Evolutionary conservation across 2,113 vertebrate genomes (phyloP).

Genomic region (Pygoscelis antarcticus): DNA sequence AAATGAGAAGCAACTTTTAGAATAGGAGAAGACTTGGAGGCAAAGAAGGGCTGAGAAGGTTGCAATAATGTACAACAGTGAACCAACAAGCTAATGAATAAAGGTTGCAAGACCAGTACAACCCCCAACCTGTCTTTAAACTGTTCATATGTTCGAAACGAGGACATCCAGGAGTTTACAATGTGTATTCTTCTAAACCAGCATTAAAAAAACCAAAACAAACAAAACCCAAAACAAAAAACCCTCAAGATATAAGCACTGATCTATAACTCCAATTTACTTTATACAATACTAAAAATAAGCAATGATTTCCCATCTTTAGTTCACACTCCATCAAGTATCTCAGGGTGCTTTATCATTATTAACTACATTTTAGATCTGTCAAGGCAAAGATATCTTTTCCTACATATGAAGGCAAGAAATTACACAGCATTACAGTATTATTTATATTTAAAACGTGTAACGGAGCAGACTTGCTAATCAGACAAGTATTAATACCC

Average conservation of each 20-base stretch:
- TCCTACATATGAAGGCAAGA: background rate
- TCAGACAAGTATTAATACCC: background rate
- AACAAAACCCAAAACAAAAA: no score
- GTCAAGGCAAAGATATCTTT: background rate
- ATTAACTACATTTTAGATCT: background rate
- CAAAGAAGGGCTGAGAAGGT: background rate
- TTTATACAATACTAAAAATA: background rate
- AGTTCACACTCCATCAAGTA: background rate
- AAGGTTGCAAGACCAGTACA: background rate
- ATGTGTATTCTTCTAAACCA: background rate
- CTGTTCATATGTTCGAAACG: background rate
- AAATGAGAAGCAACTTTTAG: background rate
- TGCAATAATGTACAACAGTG: background rate
- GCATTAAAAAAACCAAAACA: background rate
- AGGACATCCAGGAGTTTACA: background rate
- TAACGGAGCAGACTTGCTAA: background rate
- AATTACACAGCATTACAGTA: background rate
- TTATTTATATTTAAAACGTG: background rate
- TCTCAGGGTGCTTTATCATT: background rate
- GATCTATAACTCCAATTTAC: background rate
- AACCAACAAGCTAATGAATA: background rate
- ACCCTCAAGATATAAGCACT: background rate
- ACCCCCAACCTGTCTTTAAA: background rate
- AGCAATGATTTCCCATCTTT: background rate
- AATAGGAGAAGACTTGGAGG: background rate